Base-by-base conservation (phyloP, 1,140 invertebrate species). In the Ceratina japonica region DNA sequence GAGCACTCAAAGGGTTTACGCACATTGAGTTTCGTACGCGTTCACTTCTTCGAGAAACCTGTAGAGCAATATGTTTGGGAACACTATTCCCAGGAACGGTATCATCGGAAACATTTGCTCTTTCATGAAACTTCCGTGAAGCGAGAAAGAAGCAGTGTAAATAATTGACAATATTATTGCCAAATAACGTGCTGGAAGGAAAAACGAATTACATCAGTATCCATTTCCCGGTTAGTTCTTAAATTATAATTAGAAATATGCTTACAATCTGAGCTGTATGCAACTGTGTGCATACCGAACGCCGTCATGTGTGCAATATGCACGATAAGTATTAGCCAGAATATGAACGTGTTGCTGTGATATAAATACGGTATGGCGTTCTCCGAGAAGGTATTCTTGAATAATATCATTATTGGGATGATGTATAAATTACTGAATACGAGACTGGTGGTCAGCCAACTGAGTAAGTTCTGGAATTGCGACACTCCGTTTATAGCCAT, bases 401-500 rank as follows among this genome's bases (percentile, higher is more conserved):
- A 88, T 68, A 92, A 82, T 81, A 91, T 52, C 2, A 90, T 82
- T 22, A 90, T 75, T 24, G 90, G 90, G 37, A 86, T 56, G 77
- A 90, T 79, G 82, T 91, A 91, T 12, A 89, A 66, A 44, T 80
- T 80, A 62, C 91, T 92, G 27, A 90, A 90, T 51, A 91, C 13
- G 16, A 88, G 27, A 7, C 91, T 90, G 77, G 87, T 92, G 1
- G 88, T 20, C 12, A 92, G 63, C 92, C 92, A 93, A 72, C 90
- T 91, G 12, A 91, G 80, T 54, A 93, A 87, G 87, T 91, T 92
- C 56, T 90, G 87, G 71, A 81, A 80, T 15, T 82, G 87, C 75
- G 86, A 89, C 1, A 92, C 91, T 49, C 92, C 91, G 79, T 92
- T 93, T 81, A 92, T 91, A 44, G 88, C 81, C 91, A 93, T 92